Conservation (phyloP, 1,140 invertebrate species). For the Ostrea edulis region DNA sequence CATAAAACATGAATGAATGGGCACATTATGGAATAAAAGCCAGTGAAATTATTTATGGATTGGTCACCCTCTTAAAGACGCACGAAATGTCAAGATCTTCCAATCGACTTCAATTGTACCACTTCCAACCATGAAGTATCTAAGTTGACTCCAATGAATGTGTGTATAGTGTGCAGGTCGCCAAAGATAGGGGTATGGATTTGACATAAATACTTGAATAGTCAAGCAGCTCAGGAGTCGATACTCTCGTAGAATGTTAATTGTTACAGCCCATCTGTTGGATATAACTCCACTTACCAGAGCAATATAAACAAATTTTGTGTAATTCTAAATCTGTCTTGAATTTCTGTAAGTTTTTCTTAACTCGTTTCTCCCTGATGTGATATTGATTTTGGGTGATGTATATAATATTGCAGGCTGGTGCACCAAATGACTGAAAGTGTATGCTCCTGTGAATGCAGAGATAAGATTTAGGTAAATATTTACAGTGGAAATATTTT, state of each 20-base stretch:
- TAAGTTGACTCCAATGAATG: neutral
- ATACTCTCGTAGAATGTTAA: slow-evolving; percentile 25
- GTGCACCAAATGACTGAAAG: neutral
- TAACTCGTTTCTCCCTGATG: neutral
- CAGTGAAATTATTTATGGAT: neutral
- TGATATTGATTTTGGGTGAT: slow-evolving; percentile 22
- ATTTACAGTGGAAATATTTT: neutral
- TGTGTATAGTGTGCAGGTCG: neutral
- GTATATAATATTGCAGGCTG: neutral
- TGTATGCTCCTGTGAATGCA: neutral
- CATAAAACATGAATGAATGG: neutral
- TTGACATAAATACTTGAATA: slow-evolving; percentile 9
- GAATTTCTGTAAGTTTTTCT: neutral
- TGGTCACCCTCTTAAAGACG: neutral
- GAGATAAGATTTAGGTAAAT: neutral
- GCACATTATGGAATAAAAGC: neutral
- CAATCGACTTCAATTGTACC: slow-evolving; percentile 15
- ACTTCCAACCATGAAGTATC: neutral
- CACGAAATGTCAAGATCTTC: neutral
- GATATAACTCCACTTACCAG: neutral
- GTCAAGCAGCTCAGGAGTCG: neutral
- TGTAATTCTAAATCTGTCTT: slow-evolving; percentile 4
- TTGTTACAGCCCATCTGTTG: slow-evolving; percentile 26
- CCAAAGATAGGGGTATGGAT: neutral
- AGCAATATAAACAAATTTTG: slow-evolving; percentile 31